Evolutionary conservation across 2,888 invertebrate genomes (phyloP), one percentile per base, ranked within the genome.

Genomic region (Macropis europaea): DNA sequence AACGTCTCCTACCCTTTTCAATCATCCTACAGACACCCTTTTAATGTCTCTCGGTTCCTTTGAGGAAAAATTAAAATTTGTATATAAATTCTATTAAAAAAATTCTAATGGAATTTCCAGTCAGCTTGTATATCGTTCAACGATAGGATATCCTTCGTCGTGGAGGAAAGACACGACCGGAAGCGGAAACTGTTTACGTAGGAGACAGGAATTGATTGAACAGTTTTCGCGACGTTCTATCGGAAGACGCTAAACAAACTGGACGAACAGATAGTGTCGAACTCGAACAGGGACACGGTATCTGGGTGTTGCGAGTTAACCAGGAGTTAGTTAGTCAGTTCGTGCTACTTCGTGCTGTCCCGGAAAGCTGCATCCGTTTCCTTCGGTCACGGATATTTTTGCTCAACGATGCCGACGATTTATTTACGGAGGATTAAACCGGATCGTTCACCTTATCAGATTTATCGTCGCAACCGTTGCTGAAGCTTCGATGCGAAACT

Each of bases 221-320:
- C 63, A 59, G 52, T 52, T 52, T 32, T 40, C 30, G 24, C 22
- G 42, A 32, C 52, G 57, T 57, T 34, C 32, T 26, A 45, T 40
- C 42, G 50, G 30, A 56, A 71, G 56, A 28, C 42, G 71, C 57
- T 73, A 73, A 71, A 54, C 72, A 73, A 73, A 64, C 72, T 24
- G 36, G 36, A 28, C 60, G 52, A 47, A 30, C 36, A 57, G 72
- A 70, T 72, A 72, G 61, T 47, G 73, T 57, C 66, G 57, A 38
- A 24, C 38, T 15, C 11, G 32, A 50, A 59, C 73, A 64, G 67
- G 67, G 56, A 57, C 67, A 48, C 53, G 45, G 45, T n/a, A n/a
- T 34, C 42, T 66, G 64, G 72, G 60, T 56, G 43, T 47, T 19
- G 53, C 71, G 43, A 66, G 64, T 64, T 64, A 71, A 71, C 52